Percentiles rank a stretch among this genome's conserved stretches.
Conservation (phyloP, 92 coral and sea anemone genomes). For the Epizoanthus illoricatus region DNA sequence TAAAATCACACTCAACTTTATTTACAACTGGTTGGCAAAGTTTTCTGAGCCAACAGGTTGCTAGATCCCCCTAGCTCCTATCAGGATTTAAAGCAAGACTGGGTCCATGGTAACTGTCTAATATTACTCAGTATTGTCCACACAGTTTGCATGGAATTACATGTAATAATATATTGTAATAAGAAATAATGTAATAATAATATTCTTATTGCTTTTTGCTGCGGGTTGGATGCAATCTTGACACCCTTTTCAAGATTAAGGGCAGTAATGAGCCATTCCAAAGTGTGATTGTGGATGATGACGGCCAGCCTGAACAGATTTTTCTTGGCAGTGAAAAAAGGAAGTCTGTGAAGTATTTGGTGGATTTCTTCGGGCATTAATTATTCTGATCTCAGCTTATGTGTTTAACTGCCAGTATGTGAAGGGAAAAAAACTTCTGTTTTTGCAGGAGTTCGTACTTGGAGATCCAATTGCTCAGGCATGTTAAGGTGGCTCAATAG, state of each 20-base stretch:
- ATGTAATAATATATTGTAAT: too few species aligned
- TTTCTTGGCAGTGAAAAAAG: constrained; percentile 46
- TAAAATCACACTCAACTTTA: not conserved
- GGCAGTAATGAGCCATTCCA: constrained; percentile 43
- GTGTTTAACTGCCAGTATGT: constrained; percentile 42
- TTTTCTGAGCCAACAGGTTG: not conserved
- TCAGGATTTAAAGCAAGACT: not conserved
- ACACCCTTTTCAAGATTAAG: constrained; percentile 35
- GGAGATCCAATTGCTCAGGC: constrained; percentile 34
- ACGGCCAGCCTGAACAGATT: constrained; percentile 34
- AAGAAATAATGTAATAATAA: not conserved
- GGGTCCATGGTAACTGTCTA: not conserved
- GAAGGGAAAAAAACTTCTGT: too few species aligned
- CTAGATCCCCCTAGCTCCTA: not conserved
- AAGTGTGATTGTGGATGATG: constrained; percentile 14
- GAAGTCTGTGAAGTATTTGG: constrained; percentile 45
- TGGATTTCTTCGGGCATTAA: constrained; percentile 37
- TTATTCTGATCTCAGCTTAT: constrained; percentile 30
- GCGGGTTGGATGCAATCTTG: constrained; percentile 43
- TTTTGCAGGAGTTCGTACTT: too few species aligned
- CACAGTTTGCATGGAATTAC: constrained; percentile 4
- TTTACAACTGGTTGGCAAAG: not conserved
- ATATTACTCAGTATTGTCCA: constrained; percentile 15
- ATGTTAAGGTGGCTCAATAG: too few species aligned
- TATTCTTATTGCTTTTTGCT: constrained; percentile 21